Evolutionary conservation across 2,888 invertebrate species (phyloP).

Genomic region (Andricus curvator): DNA sequence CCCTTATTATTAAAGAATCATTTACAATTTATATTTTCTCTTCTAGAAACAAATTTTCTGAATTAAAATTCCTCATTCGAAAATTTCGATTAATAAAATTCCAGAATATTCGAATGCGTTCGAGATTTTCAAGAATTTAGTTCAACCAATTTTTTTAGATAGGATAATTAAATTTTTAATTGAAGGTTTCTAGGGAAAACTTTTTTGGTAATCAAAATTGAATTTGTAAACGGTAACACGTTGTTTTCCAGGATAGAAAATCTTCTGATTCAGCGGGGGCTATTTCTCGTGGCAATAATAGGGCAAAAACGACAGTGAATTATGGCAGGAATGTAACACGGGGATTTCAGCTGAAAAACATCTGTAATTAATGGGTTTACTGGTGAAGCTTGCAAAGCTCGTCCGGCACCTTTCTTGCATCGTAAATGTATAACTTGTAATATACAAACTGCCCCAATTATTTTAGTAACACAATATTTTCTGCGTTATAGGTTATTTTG

Average conservation of each 20-base stretch:
- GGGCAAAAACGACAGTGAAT: constrained; percentile 44
- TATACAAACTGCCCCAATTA: not conserved
- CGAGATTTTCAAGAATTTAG: no score
- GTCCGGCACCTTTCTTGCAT: constrained; percentile 24
- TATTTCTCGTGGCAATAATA: constrained; percentile 25
- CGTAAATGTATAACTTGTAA: constrained; percentile 18
- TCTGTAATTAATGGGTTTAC: constrained; percentile 46
- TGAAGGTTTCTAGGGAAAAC: not conserved
- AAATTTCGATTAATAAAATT: no score
- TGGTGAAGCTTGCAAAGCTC: constrained; percentile 29
- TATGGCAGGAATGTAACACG: constrained; percentile 39
- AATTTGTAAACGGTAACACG: constrained; percentile 24
- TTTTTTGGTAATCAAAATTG: not conserved
- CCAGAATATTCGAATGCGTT: no score
- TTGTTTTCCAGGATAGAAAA: constrained; percentile 26
- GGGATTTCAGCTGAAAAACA: constrained; percentile 41
- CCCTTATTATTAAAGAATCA: no score
- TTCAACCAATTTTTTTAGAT: no score
- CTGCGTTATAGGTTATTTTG: not conserved
- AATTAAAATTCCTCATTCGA: no score
- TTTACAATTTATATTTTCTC: no score
- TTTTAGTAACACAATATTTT: not conserved
- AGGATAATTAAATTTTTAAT: no score
- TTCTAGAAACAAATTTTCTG: no score
- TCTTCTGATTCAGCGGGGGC: constrained; percentile 12